phyloP scores from a whole-genome alignment of 1,140 invertebrate genomes.

The Drosophila albomicans region DNA sequence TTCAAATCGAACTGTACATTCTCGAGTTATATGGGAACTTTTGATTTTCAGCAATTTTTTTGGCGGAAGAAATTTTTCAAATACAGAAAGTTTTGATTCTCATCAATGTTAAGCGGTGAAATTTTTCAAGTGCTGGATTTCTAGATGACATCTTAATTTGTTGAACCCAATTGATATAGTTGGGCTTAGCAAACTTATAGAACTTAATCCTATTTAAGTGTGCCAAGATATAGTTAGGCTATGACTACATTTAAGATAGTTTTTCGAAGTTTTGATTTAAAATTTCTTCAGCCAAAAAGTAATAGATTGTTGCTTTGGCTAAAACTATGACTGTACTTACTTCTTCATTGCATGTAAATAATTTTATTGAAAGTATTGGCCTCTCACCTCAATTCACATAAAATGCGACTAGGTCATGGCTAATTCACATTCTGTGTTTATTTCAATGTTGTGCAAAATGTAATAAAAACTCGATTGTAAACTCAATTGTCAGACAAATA shows the following conservation, averaged over 20 bases:
- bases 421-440: neutral
- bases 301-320: no score
- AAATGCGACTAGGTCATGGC: neutral
- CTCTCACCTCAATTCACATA: neutral
- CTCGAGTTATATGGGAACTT: neutral
- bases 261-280: no score
- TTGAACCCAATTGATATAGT: no score
- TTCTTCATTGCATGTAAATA: neutral
- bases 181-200: no score
- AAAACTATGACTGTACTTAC: no score
- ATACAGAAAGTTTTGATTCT: neutral
- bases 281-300: no score
- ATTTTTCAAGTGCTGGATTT: no score
- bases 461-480: conserved; percentile 12
- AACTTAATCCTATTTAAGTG: no score
- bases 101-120: neutral
- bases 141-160: no score
- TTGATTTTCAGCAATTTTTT: neutral
- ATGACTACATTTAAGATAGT: no score
- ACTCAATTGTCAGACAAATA: conserved; percentile 73
- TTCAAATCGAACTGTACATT: neutral
- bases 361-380: neutral
- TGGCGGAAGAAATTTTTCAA: no score
- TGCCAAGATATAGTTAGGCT: no score
- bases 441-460: neutral